Conservation (phyloP, 2,113 vertebrate genomes). For the Pogonocichla stellata region DNA sequence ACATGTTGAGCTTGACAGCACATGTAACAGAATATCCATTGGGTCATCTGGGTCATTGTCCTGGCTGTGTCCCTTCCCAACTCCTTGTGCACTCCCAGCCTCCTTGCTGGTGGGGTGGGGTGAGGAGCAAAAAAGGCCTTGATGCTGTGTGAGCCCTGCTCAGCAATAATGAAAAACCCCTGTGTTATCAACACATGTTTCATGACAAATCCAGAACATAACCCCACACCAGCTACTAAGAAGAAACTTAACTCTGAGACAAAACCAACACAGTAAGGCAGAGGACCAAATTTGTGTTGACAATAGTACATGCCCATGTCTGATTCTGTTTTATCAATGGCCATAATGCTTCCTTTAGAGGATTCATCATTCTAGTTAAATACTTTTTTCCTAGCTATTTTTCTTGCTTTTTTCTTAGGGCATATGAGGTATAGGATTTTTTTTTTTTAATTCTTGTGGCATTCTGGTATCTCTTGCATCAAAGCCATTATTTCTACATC, state of each 20-base stretch:
- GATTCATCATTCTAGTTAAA: background rate
- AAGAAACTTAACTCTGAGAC: background rate
- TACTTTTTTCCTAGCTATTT: background rate
- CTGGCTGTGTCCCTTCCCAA: background rate
- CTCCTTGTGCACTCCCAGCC: background rate
- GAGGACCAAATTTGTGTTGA: background rate
- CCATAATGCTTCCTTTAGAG: background rate
- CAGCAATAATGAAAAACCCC: background rate
- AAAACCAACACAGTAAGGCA: background rate
- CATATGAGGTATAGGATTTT: background rate
- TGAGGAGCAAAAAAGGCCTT: background rate
- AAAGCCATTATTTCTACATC: background rate
- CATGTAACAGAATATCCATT: background rate
- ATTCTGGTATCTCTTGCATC: background rate
- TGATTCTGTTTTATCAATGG: background rate
- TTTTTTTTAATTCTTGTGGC: background rate
- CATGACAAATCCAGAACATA: background rate
- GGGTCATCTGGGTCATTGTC: background rate
- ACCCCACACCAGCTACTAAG: background rate
- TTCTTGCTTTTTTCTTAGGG: background rate
- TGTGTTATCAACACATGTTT: background rate
- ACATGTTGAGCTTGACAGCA: background rate
- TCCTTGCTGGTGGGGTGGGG: rapidly evolving
- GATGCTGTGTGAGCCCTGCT: background rate
- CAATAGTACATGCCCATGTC: background rate